phyloP scores from a whole-genome alignment of 2,113 vertebrate species.

The Perccottus glenii region DNA sequence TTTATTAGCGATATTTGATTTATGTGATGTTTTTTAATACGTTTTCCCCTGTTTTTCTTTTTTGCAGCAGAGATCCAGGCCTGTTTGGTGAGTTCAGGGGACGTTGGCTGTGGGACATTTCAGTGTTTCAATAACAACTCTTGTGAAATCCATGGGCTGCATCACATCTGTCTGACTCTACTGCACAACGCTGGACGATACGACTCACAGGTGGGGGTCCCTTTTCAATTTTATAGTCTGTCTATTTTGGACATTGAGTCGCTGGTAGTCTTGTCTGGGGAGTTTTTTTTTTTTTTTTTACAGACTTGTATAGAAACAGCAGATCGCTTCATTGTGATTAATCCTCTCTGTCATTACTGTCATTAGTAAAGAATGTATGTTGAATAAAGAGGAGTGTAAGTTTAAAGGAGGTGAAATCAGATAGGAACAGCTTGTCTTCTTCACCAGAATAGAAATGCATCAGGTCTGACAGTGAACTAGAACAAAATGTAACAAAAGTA shows the following conservation, averaged over 20 bases:
- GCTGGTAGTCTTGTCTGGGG: neutral
- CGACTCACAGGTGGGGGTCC: slow-evolving; percentile 87
- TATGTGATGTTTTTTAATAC: too few relatives aligned
- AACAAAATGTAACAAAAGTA: neutral
- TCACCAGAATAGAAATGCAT: slow-evolving; percentile 58
- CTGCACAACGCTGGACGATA: slow-evolving; percentile 96
- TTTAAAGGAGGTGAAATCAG: slow-evolving; percentile 52
- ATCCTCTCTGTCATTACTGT: slow-evolving; percentile 52
- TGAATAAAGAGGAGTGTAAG: slow-evolving; percentile 38
- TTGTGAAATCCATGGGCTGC: slow-evolving; percentile 90
- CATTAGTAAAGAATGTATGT: slow-evolving; percentile 54
- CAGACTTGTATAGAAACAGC: neutral
- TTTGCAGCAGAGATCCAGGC: slow-evolving; percentile 89
- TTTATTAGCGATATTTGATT: too few relatives aligned
- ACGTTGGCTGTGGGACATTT: slow-evolving; percentile 94
- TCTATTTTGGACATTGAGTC: neutral
- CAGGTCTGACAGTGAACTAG: slow-evolving; percentile 12
- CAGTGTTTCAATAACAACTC: slow-evolving; percentile 97
- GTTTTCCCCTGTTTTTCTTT: neutral
- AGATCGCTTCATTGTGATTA: slow-evolving; percentile 24
- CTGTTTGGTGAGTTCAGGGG: slow-evolving; percentile 89
- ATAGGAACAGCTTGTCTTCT: slow-evolving; percentile 60
- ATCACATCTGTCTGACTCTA: slow-evolving; percentile 94
- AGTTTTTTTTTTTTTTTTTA: too few relatives aligned
- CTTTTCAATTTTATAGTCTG: too few relatives aligned